These are phyloP conservation scores for Phrynocephalus forsythii DNA, from an alignment of 2,797 vertebrate genomes.

Conservation along the genomic window DNA sequence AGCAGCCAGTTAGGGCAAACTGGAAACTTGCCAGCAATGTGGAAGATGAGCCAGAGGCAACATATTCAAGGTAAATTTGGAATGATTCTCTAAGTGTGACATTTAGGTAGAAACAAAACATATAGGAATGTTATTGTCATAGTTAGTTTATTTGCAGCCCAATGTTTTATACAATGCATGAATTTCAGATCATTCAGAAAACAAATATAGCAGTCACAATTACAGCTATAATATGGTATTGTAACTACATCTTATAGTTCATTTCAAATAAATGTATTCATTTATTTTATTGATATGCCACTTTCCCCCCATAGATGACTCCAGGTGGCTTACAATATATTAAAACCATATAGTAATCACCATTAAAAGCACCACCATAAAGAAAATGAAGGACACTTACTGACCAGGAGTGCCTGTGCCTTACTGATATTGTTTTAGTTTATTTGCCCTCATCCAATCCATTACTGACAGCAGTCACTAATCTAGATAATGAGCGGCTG, in stretches of 20 bases:
- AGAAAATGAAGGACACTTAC: too few relatives aligned
- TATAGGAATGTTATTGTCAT: slow-evolving; percentile 49
- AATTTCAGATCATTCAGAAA: background rate
- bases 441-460: too few relatives aligned
- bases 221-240: background rate
- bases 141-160: background rate
- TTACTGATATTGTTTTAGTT: too few relatives aligned
- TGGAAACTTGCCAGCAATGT: slow-evolving; percentile 89
- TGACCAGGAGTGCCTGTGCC: too few relatives aligned
- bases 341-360: too few relatives aligned
- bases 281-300: too few relatives aligned
- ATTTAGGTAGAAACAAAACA: slow-evolving; percentile 61
- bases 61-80: slow-evolving; percentile 87
- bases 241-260: background rate
- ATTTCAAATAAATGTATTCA: too few relatives aligned
- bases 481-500: too few relatives aligned
- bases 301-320: too few relatives aligned
- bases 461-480: too few relatives aligned
- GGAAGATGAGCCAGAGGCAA: slow-evolving; percentile 88
- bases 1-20: slow-evolving; percentile 89
- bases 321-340: too few relatives aligned
- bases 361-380: too few relatives aligned
- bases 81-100: slow-evolving; percentile 50
- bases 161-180: background rate
- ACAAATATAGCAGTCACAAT: background rate